Evolutionary conservation across 1,140 invertebrate species (phyloP), one percentile per base, ranked within the genome.

Genomic region (Apis laboriosa): DNA sequence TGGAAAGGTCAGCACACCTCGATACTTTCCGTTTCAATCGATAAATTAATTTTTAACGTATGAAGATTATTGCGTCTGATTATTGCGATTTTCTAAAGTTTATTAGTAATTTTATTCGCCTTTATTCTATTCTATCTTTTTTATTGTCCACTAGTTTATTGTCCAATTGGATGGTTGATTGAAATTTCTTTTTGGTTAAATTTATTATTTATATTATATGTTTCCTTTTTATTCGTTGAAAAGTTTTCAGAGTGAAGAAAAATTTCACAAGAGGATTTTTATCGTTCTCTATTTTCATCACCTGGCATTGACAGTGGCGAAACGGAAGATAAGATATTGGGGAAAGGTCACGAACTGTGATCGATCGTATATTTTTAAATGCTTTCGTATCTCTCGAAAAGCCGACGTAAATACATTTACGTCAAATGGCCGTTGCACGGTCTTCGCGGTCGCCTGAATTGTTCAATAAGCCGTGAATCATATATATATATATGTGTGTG

Each of bases 281-380:
- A n/a, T 17, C 11, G 49, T 49, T 13, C 21, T 28, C 49, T 63
- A 53, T 53, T 53, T 63, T 51, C 43, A 9, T 66, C 2, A 53
- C 43, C 61, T 66, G 49, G 24, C 12, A 49, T 24, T 76, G 60
- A 64, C 60, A 56, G n/a, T 60, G 24, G n/a, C 28, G 53, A 5
- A 61, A 74, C 34, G 43, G 58, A 12, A 4, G 53, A 66, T 21
- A 24, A 34, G 64, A 53, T 60, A 82, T 77, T 58, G 68, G 49
- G n/a, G 64, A 83, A 83, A 83, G 80, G 80, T 83, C 80, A 63
- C 75, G 80, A 83, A 83, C 80, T 58, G 51, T 67, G 75, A 77
- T 78, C 80, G 80, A 83, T 83, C 55, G 64, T 1, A 15, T 55
- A 68, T 78, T 70, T 76, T 78, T 63, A 83, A 71, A 51, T 55